Conservation (phyloP, 1,140 invertebrate species). For the Anadara kagoshimensis region DNA sequence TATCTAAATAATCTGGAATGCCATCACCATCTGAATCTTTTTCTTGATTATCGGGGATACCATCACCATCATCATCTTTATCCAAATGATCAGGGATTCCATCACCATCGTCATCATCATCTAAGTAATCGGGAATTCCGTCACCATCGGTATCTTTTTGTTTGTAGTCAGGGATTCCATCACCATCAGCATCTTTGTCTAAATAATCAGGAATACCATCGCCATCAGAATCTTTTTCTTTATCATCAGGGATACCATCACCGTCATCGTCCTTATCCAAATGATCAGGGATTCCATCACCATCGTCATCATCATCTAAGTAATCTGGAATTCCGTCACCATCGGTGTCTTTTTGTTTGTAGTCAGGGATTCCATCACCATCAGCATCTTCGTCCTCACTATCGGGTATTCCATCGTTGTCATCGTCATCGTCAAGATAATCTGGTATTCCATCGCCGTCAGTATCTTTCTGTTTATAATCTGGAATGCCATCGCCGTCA, state of each 20-base stretch:
- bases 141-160: conserved; percentile 60
- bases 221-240: conserved; percentile 37
- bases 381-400: conserved; percentile 58
- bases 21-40: conserved; percentile 69
- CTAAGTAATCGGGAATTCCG: conserved; percentile 66
- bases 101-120: conserved; percentile 60
- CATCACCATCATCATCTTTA: conserved; percentile 69
- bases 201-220: conserved; percentile 45
- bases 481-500: conserved; percentile 68
- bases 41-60: conserved; percentile 65
- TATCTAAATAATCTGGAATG: conserved; percentile 68
- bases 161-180: conserved; percentile 65
- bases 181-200: conserved; percentile 63
- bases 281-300: conserved; percentile 59
- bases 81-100: conserved; percentile 68
- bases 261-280: conserved; percentile 58
- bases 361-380: conserved; percentile 67
- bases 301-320: conserved; percentile 52
- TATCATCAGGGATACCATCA: conserved; percentile 54
- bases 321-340: conserved; percentile 60
- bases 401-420: conserved; percentile 61
- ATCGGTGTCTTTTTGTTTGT: conserved; percentile 57
- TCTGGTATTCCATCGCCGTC: conserved; percentile 65
- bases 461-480: conserved; percentile 56
- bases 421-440: conserved; percentile 58